A percentile compares a stretch with the other conserved stretches of the same genome.
Conservation (phyloP, 1,140 invertebrate genomes). For the Lineus longissimus region DNA sequence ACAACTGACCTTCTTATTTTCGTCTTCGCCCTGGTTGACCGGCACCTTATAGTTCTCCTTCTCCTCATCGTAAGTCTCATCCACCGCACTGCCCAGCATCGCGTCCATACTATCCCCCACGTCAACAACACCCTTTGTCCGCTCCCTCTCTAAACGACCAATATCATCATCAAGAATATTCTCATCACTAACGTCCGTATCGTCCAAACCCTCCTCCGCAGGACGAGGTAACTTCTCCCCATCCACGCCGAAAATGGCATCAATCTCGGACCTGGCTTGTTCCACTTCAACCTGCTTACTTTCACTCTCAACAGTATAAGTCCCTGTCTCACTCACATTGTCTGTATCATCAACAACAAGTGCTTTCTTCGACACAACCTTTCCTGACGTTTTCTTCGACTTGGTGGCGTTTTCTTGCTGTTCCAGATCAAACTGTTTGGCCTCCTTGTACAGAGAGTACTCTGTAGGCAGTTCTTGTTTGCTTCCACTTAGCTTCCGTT, state of each 20-base stretch:
- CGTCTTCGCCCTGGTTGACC: no score
- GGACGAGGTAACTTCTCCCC: conserved; percentile 18
- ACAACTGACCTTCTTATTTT: no score
- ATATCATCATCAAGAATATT: conserved; percentile 26
- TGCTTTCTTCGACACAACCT: no score
- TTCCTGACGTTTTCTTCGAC: background rate
- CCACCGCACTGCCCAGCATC: conserved; percentile 24
- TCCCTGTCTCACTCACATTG: conserved; percentile 76
- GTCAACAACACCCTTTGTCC: conserved; percentile 4
- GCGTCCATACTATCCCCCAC: conserved; percentile 23
- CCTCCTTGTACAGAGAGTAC: conserved; percentile 33
- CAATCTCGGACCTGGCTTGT: conserved; percentile 80
- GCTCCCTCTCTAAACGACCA: conserved; percentile 18
- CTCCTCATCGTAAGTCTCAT: background rate
- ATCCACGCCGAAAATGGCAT: conserved; percentile 66
- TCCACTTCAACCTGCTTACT: conserved; percentile 80
- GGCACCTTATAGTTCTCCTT: no score
- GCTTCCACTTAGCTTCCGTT: conserved; percentile 15
- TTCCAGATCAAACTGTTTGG: conserved; percentile 30
- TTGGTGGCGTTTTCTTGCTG: background rate
- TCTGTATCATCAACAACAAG: conserved; percentile 54
- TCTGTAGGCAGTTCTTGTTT: conserved; percentile 28
- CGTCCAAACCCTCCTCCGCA: conserved; percentile 15
- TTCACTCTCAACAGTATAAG: conserved; percentile 71
- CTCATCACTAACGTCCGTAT: conserved; percentile 8